Percentiles rank a stretch among this genome's conserved stretches.
Evolutionary conservation across 2,797 vertebrate genomes (phyloP).

Genomic region (Rhabdomys pumilio): DNA sequence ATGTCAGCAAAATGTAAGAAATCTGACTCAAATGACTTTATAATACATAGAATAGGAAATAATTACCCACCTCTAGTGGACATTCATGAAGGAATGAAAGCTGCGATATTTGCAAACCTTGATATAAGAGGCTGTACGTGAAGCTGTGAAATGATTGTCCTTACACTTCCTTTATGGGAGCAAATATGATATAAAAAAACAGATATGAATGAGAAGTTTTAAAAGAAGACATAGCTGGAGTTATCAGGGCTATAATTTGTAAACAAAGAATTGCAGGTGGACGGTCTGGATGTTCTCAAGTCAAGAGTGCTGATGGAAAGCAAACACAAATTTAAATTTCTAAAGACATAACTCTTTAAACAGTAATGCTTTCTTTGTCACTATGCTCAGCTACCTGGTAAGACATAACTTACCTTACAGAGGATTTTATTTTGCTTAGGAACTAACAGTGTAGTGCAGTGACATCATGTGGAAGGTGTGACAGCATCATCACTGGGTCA

Average conservation of each 20-base stretch:
- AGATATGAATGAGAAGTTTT: neutral
- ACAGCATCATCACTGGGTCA: rapidly evolving
- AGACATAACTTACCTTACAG: neutral
- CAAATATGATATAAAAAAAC: neutral
- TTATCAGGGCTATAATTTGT: neutral
- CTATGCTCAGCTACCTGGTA: neutral
- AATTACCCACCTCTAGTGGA: neutral
- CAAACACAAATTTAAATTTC: neutral
- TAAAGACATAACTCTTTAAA: neutral
- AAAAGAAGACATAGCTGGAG: neutral
- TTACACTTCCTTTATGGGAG: neutral
- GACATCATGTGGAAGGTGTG: neutral
- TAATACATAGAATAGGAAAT: neutral
- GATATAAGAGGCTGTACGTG: neutral
- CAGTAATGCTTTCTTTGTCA: neutral
- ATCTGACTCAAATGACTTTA: neutral
- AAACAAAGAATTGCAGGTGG: neutral
- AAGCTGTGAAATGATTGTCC: neutral
- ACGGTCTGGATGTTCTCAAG: neutral
- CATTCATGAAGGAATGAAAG: neutral
- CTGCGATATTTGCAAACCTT: neutral
- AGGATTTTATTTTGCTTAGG: neutral
- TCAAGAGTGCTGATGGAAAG: neutral
- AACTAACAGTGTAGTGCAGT: neutral
- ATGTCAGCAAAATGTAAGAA: neutral